Evolutionary conservation across 2,888 invertebrate genomes (phyloP).

Genomic region (Cerastis leucographa): DNA sequence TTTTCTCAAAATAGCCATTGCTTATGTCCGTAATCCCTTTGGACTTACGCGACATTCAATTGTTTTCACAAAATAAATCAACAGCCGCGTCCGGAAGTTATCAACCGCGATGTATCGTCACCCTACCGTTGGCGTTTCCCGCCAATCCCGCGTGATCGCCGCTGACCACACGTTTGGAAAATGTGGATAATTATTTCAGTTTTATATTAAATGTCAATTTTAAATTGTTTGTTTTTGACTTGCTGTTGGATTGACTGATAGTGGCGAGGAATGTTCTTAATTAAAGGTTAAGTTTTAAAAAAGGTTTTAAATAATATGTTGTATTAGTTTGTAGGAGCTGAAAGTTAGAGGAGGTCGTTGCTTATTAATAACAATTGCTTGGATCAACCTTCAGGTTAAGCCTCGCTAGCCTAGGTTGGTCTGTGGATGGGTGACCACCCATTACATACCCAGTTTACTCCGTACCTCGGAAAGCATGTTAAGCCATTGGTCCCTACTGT

Average conservation of each 20-base stretch:
- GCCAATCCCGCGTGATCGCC: conserved; percentile 72
- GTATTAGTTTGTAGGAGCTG: not conserved
- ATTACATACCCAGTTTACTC: too few species aligned
- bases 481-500: too few species aligned
- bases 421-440: too few species aligned
- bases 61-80: conserved; percentile 29
- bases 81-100: conserved; percentile 19
- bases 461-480: too few species aligned
- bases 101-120: conserved; percentile 48
- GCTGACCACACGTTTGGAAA: conserved; percentile 72
- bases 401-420: too few species aligned
- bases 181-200: conserved; percentile 69
- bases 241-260: conserved; percentile 20
- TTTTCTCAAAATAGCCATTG: not conserved
- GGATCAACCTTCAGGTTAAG: too few species aligned
- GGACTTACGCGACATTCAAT: conserved; percentile 4
- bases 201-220: conserved; percentile 50
- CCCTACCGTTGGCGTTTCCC: conserved; percentile 65
- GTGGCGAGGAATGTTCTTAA: not conserved
- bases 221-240: conserved; percentile 38
- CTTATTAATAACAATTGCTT: too few species aligned
- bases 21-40: not conserved
- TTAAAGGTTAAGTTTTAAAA: not conserved
- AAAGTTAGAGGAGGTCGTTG: too few species aligned
- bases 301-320: not conserved